phyloP scores from a whole-genome alignment of 2,113 vertebrate genomes.

The Pelvicachromis taeniatus region DNA sequence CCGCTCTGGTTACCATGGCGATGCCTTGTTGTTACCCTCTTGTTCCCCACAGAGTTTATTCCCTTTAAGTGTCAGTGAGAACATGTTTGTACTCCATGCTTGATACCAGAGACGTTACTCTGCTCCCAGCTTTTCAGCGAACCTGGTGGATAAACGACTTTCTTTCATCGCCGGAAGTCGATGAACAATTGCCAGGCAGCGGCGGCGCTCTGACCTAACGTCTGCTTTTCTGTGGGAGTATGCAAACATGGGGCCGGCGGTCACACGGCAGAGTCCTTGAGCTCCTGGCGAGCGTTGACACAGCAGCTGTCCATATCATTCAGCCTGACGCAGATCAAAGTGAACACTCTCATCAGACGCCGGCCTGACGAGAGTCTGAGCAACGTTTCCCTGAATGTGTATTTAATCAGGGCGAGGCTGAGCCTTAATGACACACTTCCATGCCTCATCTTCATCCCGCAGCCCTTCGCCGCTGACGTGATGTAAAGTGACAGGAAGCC shows the following conservation, averaged over 20 bases:
- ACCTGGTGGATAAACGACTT: fast-evolving
- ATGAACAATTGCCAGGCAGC: not conserved
- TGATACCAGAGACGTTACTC: not conserved
- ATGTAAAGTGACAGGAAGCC: not conserved
- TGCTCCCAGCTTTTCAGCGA: not conserved
- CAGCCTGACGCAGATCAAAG: not conserved
- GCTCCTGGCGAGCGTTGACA: not conserved
- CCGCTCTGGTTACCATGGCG: not conserved
- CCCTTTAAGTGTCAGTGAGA: not conserved
- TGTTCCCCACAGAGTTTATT: fast-evolving
- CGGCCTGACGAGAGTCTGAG: not conserved
- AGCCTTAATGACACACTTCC: not conserved
- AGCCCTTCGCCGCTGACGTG: not conserved
- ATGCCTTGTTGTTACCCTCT: not conserved
- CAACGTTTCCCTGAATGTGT: not conserved
- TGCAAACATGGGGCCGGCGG: not conserved
- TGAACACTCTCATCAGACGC: not conserved
- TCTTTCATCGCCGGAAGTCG: not conserved
- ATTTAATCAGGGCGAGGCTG: not conserved
- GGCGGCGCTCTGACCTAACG: not conserved
- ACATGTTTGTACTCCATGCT: not conserved
- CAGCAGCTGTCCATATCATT: conserved; percentile 8
- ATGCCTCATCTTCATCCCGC: not conserved
- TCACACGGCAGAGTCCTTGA: not conserved
- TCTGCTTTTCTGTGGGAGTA: not conserved